Evolutionary conservation across 37 sponge, comb jelly and placozoan genomes (phyloP).

Genomic region (Cladorhizidae sp.): DNA sequence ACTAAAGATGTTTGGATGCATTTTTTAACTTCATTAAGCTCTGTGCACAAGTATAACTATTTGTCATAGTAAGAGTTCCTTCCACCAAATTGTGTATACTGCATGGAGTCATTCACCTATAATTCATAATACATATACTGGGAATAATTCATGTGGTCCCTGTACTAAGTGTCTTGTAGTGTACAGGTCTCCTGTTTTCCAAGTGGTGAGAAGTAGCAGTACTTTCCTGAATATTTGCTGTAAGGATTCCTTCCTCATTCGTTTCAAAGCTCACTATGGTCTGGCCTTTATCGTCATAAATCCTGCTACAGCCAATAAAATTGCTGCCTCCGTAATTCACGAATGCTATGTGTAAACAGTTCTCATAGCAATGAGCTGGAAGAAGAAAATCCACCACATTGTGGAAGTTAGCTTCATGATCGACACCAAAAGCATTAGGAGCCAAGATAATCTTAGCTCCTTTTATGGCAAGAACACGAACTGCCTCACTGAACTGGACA

Average conservation of each 20-base stretch:
- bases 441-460: conserved; percentile 46
- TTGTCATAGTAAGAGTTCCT: too few relatives aligned
- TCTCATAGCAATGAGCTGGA: conserved; percentile 37
- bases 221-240: conserved; percentile 6
- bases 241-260: conserved; percentile 31
- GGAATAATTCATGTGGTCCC: too few relatives aligned
- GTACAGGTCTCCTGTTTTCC: conserved; percentile 24
- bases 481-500: conserved; percentile 55
- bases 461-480: conserved; percentile 28
- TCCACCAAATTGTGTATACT: too few relatives aligned
- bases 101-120: too few relatives aligned
- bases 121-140: too few relatives aligned
- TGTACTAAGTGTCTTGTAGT: conserved; percentile 16
- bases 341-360: conserved; percentile 46
- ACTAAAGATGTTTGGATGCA: too few relatives aligned
- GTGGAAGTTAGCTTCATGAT: not conserved
- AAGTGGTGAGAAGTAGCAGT: not conserved
- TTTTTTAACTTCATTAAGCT: too few relatives aligned
- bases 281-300: conserved; percentile 31
- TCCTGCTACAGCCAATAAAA: conserved; percentile 15
- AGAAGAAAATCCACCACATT: not conserved
- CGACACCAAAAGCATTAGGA: conserved; percentile 26
- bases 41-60: too few relatives aligned
- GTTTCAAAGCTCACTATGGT: not conserved
- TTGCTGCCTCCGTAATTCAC: conserved; percentile 32